phyloP scores from a whole-genome alignment of 2,888 invertebrate genomes.

The Sminthurides aquaticus region DNA sequence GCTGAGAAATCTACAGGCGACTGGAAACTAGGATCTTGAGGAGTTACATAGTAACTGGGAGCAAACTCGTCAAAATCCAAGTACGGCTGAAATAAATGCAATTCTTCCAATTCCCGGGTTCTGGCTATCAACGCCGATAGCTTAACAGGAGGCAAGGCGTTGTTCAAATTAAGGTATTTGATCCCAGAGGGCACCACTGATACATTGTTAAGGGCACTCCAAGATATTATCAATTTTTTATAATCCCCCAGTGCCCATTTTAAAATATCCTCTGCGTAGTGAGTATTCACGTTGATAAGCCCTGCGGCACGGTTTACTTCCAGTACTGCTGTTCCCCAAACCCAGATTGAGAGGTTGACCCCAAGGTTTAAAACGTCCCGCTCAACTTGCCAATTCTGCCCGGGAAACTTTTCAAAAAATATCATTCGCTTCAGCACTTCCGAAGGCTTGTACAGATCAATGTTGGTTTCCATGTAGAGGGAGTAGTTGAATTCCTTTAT shows the following conservation, averaged over 20 bases:
- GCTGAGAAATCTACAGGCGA: slow-evolving; percentile 5
- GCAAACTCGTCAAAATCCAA: slow-evolving; percentile 8
- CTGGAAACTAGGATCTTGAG: slow-evolving; percentile 12
- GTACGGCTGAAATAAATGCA: slow-evolving; percentile 20
- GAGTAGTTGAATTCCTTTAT: slow-evolving; percentile 14
- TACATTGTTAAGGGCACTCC: slow-evolving; percentile 5
- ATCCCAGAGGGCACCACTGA: background rate
- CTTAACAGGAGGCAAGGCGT: slow-evolving; percentile 10
- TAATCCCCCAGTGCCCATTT: background rate
- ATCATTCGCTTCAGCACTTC: slow-evolving; percentile 14
- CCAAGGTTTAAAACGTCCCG: slow-evolving; percentile 16
- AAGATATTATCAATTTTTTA: background rate
- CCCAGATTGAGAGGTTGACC: slow-evolving; percentile 8
- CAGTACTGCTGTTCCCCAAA: slow-evolving; percentile 17
- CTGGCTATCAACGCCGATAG: slow-evolving; percentile 4
- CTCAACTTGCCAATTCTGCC: slow-evolving; percentile 14
- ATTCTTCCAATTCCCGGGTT: slow-evolving; percentile 11
- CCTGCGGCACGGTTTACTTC: slow-evolving; percentile 11
- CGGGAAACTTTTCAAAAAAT: slow-evolving; percentile 11
- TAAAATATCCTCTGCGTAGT: slow-evolving; percentile 11
- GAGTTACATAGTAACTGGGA: slow-evolving; percentile 11
- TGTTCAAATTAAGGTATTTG: slow-evolving; percentile 21
- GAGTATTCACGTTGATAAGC: slow-evolving; percentile 12
- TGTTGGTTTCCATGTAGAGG: background rate
- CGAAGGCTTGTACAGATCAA: slow-evolving; percentile 14